Percentiles rank a stretch among this genome's conserved stretches.
phyloP scores from a whole-genome alignment of 2,113 vertebrate species.

The Forbesichthys agassizii region DNA sequence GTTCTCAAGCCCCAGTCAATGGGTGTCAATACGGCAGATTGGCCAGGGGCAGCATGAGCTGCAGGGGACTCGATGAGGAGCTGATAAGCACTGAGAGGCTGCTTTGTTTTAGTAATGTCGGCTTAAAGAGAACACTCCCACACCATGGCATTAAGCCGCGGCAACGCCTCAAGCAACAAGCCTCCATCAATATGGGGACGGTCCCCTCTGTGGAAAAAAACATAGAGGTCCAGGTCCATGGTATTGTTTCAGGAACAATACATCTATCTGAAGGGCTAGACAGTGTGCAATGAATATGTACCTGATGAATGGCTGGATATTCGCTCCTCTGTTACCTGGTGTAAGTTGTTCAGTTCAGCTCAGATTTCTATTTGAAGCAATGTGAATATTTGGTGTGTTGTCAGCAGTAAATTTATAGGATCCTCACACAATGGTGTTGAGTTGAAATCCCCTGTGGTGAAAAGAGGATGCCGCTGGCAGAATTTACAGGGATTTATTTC shows the following conservation, averaged over 20 bases:
- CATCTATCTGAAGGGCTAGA: neutral
- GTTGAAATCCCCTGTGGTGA: constrained; percentile 2
- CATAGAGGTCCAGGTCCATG: neutral
- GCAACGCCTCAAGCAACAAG: constrained; percentile 63
- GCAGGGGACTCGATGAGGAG: constrained; percentile 72
- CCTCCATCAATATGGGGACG: constrained; percentile 52
- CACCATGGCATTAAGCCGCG: constrained; percentile 44
- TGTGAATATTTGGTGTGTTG: constrained; percentile 3
- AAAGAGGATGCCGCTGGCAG: neutral
- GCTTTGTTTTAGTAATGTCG: constrained; percentile 82
- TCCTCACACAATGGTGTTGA: constrained; percentile 21
- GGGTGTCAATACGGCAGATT: constrained; percentile 73
- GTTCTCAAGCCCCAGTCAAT: constrained; percentile 74
- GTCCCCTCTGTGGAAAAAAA: constrained; percentile 2
- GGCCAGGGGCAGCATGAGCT: constrained; percentile 62
- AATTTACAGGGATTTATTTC: constrained; percentile 14
- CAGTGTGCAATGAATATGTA: neutral
- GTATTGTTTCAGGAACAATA: neutral
- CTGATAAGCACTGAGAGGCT: constrained; percentile 72
- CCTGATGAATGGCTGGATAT: neutral
- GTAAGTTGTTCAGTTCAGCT: neutral
- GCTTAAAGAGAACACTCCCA: constrained; percentile 66
- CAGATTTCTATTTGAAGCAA: neutral
- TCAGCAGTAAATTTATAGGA: constrained; percentile 17
- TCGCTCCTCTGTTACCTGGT: neutral